These are phyloP conservation scores for Clivina fossor DNA, from an alignment of 2,888 invertebrate genomes.

Conservation along the genomic window DNA sequence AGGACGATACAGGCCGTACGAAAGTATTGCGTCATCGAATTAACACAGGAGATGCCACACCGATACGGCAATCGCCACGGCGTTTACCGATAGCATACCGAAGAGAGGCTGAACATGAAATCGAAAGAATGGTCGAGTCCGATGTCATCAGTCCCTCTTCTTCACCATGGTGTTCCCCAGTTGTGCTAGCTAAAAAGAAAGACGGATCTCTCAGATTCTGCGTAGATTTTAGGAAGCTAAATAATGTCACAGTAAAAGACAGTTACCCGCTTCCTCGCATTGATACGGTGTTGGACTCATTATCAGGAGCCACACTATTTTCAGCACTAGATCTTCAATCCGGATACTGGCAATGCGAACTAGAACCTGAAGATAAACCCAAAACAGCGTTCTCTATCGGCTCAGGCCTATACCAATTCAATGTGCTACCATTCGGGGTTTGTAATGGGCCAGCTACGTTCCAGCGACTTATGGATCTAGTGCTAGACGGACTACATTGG, in stretches of 20 bases:
- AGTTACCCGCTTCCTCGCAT: slow-evolving; percentile 3
- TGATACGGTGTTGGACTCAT: neutral
- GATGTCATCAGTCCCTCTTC: neutral
- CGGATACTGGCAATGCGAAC: slow-evolving; percentile 1
- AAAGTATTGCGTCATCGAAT: neutral
- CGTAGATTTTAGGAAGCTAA: slow-evolving; percentile 2
- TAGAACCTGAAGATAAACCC: neutral
- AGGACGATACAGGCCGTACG: neutral
- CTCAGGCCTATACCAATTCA: slow-evolving; percentile 1
- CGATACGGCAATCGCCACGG: neutral
- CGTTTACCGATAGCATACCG: neutral
- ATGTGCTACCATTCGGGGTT: slow-evolving; percentile 13
- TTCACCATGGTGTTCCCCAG: slow-evolving; percentile 2
- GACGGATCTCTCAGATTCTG: slow-evolving; percentile 3
- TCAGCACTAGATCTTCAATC: neutral
- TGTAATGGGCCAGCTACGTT: neutral
- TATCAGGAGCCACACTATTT: neutral
- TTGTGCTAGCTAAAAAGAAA: neutral
- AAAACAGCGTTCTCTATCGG: neutral
- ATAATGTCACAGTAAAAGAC: slow-evolving; percentile 3
- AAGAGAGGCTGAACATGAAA: neutral
- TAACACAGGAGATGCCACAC: neutral
- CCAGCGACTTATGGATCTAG: neutral
- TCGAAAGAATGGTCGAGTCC: neutral
- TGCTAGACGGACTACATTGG: slow-evolving; percentile 36